Base-by-base conservation (phyloP, 2,797 vertebrate species). In the Urosaurus nigricauda region DNA sequence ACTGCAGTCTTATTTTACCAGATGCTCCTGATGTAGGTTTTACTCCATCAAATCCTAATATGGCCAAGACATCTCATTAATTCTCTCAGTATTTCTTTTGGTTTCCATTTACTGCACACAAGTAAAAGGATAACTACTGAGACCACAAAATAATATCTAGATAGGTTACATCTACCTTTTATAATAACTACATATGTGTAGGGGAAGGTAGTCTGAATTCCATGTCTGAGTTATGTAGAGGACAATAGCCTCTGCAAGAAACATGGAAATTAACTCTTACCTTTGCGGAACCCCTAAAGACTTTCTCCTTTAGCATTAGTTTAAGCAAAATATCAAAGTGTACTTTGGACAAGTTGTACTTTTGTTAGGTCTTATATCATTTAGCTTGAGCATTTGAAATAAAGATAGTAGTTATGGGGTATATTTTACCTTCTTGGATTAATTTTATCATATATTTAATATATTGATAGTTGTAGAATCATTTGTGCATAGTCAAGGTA, bases 371-470 rank as follows among this genome's bases (percentile, higher is more conserved):
- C 89, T 58, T 82, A 73, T 91, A 92, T 92, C 2, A 0, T 94
- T 95, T 92, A 89, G 86, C 93, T 96, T 93, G 90, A 91, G 86
- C 95, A 94, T 88, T 93, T 95, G 90, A 93, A 79, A 35, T 91
- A 90, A 88, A 85, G 94, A 92, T 92, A 85, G 93, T 89, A 93
- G 91, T 93, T 95, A 89, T 4, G 56, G 79, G 70, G 35, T 63
- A 88, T 88, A 91, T 96, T 96, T 95, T 95, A 90, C 91, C 88
- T 95, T 93, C 94, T 95, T 94, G 89, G 94, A 84, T 94, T 95
- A 92, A 96, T 95, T 97, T 97, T 97, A 96, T 97, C 95, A 94
- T 92, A 94, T 95, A 96, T 96, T 97, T 97, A 97, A 96, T 97
- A 96, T 97, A 96, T 97, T 96, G 91, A 90, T 94, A 96, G 92